phyloP scores from a whole-genome alignment of 2,797 vertebrate genomes.

The Helostoma temminkii region DNA sequence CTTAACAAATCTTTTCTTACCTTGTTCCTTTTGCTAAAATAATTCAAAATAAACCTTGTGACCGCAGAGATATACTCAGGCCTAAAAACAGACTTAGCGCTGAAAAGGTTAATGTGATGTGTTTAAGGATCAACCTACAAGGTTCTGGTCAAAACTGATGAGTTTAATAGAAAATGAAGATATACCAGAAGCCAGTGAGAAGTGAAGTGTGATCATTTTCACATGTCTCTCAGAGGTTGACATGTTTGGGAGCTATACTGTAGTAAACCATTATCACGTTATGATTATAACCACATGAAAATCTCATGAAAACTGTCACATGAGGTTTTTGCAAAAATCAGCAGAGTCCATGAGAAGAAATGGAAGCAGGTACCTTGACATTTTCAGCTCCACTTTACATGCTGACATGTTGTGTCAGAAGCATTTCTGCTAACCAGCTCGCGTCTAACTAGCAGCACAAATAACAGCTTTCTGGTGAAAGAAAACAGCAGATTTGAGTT shows the following conservation, averaged over 20 bases:
- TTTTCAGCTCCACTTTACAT: constrained; percentile 33
- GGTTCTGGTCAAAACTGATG: constrained; percentile 37
- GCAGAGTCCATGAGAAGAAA: constrained; percentile 35
- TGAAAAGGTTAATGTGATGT: too few species aligned
- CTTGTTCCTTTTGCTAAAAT: too few species aligned
- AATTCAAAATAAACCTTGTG: too few species aligned
- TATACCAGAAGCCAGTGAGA: constrained; percentile 36
- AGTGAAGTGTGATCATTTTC: constrained; percentile 35
- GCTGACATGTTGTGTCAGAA: constrained; percentile 32
- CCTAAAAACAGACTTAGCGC: too few species aligned
- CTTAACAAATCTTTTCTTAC: too few species aligned
- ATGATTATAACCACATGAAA: constrained; percentile 26
- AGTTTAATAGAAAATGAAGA: constrained; percentile 64
- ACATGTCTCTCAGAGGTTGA: constrained; percentile 37
- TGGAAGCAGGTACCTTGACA: constrained; percentile 27
- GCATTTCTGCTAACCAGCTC: constrained; percentile 33
- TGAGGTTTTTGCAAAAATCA: constrained; percentile 33
- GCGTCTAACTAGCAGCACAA: constrained; percentile 47
- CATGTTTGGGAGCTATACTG: constrained; percentile 20
- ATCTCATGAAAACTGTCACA: constrained; percentile 28
- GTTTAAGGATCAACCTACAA: constrained; percentile 26
- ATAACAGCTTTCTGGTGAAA: constrained; percentile 45
- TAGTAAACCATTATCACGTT: constrained; percentile 22
- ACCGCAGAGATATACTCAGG: too few species aligned
- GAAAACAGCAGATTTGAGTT: constrained; percentile 58